Percentiles rank a stretch among this genome's conserved stretches.
Conservation (phyloP, 2,113 vertebrate species). For the Istiophorus platypterus region DNA sequence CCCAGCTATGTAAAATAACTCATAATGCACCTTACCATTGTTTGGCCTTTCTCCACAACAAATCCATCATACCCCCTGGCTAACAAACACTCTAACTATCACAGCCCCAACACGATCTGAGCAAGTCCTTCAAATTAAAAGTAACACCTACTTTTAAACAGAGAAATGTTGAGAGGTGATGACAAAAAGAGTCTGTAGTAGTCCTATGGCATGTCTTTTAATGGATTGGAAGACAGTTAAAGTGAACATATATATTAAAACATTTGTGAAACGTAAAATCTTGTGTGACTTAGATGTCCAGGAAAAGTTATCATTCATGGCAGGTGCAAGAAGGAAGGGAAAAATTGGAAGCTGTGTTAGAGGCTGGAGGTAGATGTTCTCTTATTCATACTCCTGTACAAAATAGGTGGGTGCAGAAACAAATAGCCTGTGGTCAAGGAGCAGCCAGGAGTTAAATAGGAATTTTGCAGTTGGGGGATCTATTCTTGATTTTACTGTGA, state of each 20-base stretch:
- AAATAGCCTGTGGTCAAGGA: conserved; percentile 51
- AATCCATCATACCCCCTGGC: conserved; percentile 1
- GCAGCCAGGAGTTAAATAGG: conserved; percentile 45
- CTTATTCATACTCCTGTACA: conserved; percentile 33
- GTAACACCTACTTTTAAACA: background rate
- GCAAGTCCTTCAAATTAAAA: background rate
- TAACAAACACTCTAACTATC: background rate
- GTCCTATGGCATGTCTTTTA: background rate
- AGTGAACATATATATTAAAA: background rate
- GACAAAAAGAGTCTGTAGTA: background rate
- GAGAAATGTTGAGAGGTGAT: background rate
- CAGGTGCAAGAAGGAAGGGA: background rate
- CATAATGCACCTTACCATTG: background rate
- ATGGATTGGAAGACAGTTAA: background rate
- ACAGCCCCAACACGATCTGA: background rate
- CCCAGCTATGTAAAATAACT: conserved; percentile 30
- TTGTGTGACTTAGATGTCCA: background rate
- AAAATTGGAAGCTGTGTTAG: conserved; percentile 11
- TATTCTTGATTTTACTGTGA: conserved; percentile 43
- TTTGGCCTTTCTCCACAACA: conserved; percentile 9
- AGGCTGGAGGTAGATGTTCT: conserved; percentile 42
- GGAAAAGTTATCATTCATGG: conserved; percentile 8
- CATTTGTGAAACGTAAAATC: background rate
- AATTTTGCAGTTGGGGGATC: conserved; percentile 43
- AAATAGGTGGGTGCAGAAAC: conserved; percentile 21